Conservation (phyloP, 2,797 vertebrate species). For the Australoheros facetus region DNA sequence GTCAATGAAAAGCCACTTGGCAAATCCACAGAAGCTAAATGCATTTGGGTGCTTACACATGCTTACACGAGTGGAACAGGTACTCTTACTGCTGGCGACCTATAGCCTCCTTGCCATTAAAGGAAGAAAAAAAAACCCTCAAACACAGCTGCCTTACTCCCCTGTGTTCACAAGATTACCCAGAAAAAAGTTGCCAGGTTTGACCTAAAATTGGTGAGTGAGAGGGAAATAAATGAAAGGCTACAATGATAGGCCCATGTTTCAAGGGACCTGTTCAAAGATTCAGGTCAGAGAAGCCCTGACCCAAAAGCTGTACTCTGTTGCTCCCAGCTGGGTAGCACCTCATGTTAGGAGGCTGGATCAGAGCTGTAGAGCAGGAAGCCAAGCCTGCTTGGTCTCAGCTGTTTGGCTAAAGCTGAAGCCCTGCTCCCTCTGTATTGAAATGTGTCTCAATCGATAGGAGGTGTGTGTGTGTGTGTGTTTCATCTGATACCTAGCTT, state of each 20-base stretch:
- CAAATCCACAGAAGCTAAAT: constrained; percentile 41
- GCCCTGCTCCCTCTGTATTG: constrained; percentile 48
- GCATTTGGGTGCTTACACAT: constrained; percentile 6
- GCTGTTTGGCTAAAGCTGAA: constrained; percentile 59
- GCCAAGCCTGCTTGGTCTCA: constrained; percentile 55
- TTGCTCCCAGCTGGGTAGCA: constrained; percentile 42
- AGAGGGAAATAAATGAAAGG: constrained; percentile 36
- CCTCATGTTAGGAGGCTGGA: constrained; percentile 51
- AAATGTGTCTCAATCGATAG: constrained; percentile 62
- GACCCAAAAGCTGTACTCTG: constrained; percentile 46
- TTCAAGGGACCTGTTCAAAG: constrained; percentile 22
- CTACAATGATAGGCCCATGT: constrained; percentile 22
- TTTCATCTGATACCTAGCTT: constrained; percentile 26
- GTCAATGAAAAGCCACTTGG: constrained; percentile 69
- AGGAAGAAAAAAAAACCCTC: constrained; percentile 13
- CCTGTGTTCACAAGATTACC: constrained; percentile 44
- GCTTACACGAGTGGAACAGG: constrained; percentile 26
- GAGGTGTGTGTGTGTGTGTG: constrained; percentile 12
- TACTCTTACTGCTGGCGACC: constrained; percentile 35
- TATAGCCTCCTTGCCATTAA: constrained; percentile 5
- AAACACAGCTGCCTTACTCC: constrained; percentile 51
- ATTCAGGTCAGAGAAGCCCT: constrained; percentile 50
- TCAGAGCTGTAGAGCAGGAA: constrained; percentile 49
- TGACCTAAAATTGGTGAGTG: constrained; percentile 23
- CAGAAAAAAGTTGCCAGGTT: constrained; percentile 18